A percentile compares a stretch with the other conserved stretches of the same genome.
phyloP scores from a whole-genome alignment of 2,113 vertebrate genomes.

The Ornithorhynchus anatinus region DNA sequence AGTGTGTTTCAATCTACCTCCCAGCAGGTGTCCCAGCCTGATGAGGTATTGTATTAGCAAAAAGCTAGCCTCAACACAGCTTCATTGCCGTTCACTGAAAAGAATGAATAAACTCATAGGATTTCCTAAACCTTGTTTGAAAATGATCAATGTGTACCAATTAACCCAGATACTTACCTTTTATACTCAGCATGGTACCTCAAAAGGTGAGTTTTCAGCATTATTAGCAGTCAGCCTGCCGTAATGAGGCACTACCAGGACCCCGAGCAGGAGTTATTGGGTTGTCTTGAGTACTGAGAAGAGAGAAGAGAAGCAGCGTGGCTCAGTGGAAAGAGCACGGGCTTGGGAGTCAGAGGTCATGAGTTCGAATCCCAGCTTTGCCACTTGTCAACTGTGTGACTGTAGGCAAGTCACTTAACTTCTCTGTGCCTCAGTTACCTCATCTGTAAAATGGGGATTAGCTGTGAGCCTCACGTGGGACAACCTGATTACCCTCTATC shows the following conservation, averaged over 20 bases:
- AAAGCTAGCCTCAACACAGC: not conserved
- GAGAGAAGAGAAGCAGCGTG: too few relatives aligned
- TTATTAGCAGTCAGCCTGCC: rapidly evolving
- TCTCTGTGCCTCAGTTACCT: too few relatives aligned
- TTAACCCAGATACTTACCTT: rapidly evolving
- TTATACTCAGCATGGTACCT: not conserved
- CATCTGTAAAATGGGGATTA: too few relatives aligned
- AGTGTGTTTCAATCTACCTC: constrained; percentile 8
- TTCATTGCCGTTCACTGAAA: not conserved
- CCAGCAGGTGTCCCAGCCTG: constrained; percentile 8
- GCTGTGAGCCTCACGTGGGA: too few relatives aligned
- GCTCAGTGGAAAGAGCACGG: too few relatives aligned
- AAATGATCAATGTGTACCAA: not conserved
- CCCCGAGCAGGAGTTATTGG: not conserved
- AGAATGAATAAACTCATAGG: rapidly evolving
- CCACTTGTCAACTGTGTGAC: too few relatives aligned
- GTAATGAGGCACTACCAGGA: not conserved
- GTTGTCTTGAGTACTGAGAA: too few relatives aligned
- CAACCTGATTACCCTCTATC: too few relatives aligned
- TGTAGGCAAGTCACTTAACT: too few relatives aligned
- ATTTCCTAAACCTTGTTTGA: not conserved
- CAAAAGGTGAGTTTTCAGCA: not conserved
- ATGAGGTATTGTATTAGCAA: not conserved
- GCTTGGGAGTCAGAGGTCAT: too few relatives aligned
- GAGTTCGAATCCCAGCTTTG: too few relatives aligned